Evolutionary conservation across 2,888 invertebrate genomes (phyloP).

Genomic region (Cantharis lateralis): DNA sequence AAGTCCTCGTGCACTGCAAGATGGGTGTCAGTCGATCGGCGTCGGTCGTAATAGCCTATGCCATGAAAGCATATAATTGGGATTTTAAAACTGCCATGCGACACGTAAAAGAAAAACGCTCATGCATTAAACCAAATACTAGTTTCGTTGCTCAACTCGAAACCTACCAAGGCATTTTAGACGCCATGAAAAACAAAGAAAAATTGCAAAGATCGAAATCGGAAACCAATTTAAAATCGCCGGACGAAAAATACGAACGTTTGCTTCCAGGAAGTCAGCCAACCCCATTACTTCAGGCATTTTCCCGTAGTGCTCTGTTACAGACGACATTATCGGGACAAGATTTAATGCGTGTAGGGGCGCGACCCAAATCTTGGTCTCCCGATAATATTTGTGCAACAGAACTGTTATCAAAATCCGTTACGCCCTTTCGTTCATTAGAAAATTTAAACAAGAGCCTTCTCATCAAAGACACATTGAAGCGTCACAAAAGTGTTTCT

Average conservation of each 20-base stretch:
- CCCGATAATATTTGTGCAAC: constrained; percentile 67
- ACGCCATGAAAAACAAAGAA: constrained; percentile 95
- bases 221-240: constrained; percentile 84
- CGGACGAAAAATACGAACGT: constrained; percentile 62
- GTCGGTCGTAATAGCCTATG: constrained; percentile 96
- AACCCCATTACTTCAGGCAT: constrained; percentile 64
- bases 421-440: constrained; percentile 69
- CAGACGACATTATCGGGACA: constrained; percentile 37
- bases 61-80: constrained; percentile 98
- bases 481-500: constrained; percentile 27
- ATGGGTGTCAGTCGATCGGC: constrained; percentile 99
- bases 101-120: constrained; percentile 88
- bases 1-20: constrained; percentile 97
- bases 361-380: constrained; percentile 56
- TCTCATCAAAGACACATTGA: constrained; percentile 26
- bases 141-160: constrained; percentile 93
- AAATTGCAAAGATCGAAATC: constrained; percentile 92
- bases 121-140: constrained; percentile 94
- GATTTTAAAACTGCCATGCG: constrained; percentile 85
- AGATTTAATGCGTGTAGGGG: constrained; percentile 50
- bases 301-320: constrained; percentile 42
- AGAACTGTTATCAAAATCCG: constrained; percentile 59
- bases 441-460: constrained; percentile 61
- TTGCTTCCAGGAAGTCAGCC: constrained; percentile 62
- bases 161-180: constrained; percentile 92